phyloP scores from a whole-genome alignment of 2,113 vertebrate species.

The Kobus ellipsiprymnus region DNA sequence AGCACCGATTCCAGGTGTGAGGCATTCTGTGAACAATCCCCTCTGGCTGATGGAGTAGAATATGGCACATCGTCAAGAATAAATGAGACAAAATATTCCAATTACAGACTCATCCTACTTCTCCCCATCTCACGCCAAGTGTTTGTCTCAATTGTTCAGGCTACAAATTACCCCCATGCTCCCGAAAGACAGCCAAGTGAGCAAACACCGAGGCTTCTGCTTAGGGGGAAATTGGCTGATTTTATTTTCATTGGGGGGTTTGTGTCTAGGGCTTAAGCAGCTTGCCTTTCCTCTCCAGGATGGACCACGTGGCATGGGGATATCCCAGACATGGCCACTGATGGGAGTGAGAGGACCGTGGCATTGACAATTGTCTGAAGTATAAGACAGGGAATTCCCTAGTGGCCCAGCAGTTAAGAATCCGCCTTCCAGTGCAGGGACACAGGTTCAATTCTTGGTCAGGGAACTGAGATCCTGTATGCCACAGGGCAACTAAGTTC shows the following conservation, averaged over 20 bases:
- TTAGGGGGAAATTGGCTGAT: slow-evolving; percentile 24
- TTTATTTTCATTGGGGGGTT: slow-evolving; percentile 19
- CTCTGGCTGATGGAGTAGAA: slow-evolving; percentile 77
- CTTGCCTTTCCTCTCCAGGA: background rate
- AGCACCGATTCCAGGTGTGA: slow-evolving; percentile 71
- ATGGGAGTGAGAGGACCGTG: background rate
- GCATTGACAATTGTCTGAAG: background rate
- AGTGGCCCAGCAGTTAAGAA: background rate
- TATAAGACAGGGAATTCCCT: background rate
- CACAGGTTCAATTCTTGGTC: background rate
- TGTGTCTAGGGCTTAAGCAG: background rate
- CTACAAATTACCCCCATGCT: slow-evolving; percentile 73
- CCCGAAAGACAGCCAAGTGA: slow-evolving; percentile 33
- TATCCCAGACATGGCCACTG: background rate
- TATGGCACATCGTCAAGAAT: slow-evolving; percentile 83
- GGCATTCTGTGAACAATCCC: slow-evolving; percentile 75
- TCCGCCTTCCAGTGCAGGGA: background rate
- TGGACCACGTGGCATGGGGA: fast-evolving
- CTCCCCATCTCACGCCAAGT: slow-evolving; percentile 73
- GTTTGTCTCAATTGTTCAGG: slow-evolving; percentile 77
- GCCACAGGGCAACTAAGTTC: background rate
- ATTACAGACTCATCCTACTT: slow-evolving; percentile 74
- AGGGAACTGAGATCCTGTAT: background rate
- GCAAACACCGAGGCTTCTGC: background rate
- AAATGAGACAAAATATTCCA: slow-evolving; percentile 84